Evolutionary conservation across 2,113 vertebrate genomes (phyloP), one percentile per base, ranked within the genome.

Genomic region (Oxyura jamaicensis): DNA sequence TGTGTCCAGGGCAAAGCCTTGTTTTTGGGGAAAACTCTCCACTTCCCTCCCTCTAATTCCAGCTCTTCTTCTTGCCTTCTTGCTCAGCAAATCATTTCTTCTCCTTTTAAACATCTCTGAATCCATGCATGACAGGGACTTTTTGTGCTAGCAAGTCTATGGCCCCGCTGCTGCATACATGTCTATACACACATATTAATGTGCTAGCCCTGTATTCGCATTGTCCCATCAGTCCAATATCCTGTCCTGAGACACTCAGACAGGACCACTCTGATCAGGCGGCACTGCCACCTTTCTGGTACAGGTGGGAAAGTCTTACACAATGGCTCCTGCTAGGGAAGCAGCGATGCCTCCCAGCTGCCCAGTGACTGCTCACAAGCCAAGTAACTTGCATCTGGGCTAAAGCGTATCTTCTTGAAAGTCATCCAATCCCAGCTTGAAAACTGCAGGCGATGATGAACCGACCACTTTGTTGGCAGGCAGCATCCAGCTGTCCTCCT

Each of bases 181-280:
- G 9, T 26, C 8, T 50, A 50, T 50, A 8, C 26, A 8, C n/a
- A 3, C 2, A 2, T 0, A 2, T 1, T 1, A 10, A 6, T 21
- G 13, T 23, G 20, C 60, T 28, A 21, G 55, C 33, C 52, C 41
- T 46, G 33, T 18, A 1, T 2, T 11, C 11, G 2, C 46, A 7
- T 3, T 10, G 48, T 33, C 28, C 41, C 12, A 1, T 15, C 23
- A 7, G n/a, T 11, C 39, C 14, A 26, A 23, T 6, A 10, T 22
- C 56, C 22, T 21, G 23, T 23, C 39, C 42, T 2, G 66, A 63
- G 60, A 46, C 13, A 5, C 41, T 11, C 12, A 0, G 33, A 6
- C 23, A 5, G 10, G 48, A 28, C 8, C 0, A 3, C 60, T 39
- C 16, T 7, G 39, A 6, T 11, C 14, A 7, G 19, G 9, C 67